These are phyloP conservation scores for Aphelocoma coerulescens DNA, from an alignment of 2,113 vertebrate species.

Conservation along the genomic window DNA sequence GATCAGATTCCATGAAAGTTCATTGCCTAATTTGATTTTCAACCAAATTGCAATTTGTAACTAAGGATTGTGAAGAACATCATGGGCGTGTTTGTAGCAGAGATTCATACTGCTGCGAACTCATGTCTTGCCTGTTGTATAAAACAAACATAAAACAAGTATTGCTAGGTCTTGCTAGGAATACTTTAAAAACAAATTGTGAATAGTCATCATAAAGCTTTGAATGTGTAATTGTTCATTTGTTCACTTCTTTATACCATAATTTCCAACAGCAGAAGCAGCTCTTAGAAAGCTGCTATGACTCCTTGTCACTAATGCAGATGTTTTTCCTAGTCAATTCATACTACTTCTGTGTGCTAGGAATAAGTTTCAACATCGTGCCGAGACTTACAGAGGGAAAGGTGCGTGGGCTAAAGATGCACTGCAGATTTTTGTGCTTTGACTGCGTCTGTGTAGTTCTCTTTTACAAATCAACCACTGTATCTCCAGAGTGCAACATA, in stretches of 20 bases:
- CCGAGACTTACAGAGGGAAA: background rate
- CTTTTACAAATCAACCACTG: background rate
- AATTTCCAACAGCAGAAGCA: background rate
- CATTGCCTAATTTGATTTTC: background rate
- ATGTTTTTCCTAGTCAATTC: background rate
- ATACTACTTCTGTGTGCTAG: background rate
- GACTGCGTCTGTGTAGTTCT: background rate
- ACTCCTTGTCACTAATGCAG: background rate
- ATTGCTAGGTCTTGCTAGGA: background rate
- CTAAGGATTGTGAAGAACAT: background rate
- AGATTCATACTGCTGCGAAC: background rate
- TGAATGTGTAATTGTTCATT: background rate
- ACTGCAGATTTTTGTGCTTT: background rate
- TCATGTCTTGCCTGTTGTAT: background rate
- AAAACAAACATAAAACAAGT: background rate
- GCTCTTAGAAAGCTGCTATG: background rate
- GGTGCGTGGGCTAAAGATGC: fast-evolving
- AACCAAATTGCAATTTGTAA: background rate
- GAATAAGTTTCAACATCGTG: background rate
- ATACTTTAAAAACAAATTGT: background rate
- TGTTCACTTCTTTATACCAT: background rate
- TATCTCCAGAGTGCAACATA: fast-evolving
- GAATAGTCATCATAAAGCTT: background rate
- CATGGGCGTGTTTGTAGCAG: background rate
- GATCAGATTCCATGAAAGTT: background rate